Base-by-base conservation (phyloP, 2,797 vertebrate genomes). In the Pogonophryne albipinna region DNA sequence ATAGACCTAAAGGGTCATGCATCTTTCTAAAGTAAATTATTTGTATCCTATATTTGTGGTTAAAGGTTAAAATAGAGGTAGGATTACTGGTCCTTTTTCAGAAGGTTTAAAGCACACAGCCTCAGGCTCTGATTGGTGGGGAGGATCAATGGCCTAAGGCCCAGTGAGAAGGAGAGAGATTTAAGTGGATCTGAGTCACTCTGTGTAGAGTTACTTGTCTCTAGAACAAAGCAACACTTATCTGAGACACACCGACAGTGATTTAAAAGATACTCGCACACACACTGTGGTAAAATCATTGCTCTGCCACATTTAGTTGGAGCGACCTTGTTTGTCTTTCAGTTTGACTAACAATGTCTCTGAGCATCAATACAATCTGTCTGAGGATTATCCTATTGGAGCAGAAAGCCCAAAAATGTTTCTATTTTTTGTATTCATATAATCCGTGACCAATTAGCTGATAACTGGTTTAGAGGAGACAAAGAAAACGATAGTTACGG, bases 131-230 rank as follows among this genome's bases (percentile, higher is more conserved):
- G 64, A 82, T 70, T 59, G 67, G 60, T 68, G 59, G 59, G 44
- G 6, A 61, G 46, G 55, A 73, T 83, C 11, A 13, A 72, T 45
- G 50, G 83, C 34, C 11, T 62, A 66, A 75, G 55, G 41, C 19
- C 41, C 34, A 52, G 51, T 47, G 71, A 74, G 59, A 55, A 42
- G 53, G 23, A 64, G 46, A 59, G 71, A 52, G 31, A 53, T 65
- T 75, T 88, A 90, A 91, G 84, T 87, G 88, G 88, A 66, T 82
- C 60, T 23, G 70, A 78, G 63, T 73, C 75, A 57, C 68, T 69
- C 72, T 71, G 50, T 71, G 50, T 38, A 70, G 72, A 55, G 75
- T 84, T 82, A 67, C 79, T 92, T 80, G 72, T 75, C 66, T 75
- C 78, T 46, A 76, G 79, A 79, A 74, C 76, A 88, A 80, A 85